A percentile compares a stretch with the other conserved stretches of the same genome.
These are phyloP conservation scores for Echinometra lucunter DNA, from an alignment of 53 echinoderm and acorn worm genomes.

Conservation along the genomic window DNA sequence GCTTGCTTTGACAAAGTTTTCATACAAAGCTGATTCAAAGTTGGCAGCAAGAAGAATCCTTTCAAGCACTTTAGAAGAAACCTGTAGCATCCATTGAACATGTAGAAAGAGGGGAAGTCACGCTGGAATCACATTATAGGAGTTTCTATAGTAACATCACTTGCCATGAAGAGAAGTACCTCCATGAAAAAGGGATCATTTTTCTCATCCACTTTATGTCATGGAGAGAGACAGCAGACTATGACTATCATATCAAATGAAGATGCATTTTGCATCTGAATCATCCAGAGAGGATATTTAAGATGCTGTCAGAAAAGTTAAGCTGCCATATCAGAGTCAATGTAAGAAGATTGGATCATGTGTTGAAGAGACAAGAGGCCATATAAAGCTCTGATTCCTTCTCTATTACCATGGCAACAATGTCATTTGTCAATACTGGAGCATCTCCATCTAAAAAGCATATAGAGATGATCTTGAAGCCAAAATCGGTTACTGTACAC, in stretches of 20 bases:
- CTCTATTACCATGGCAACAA: not conserved
- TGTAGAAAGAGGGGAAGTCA: not conserved
- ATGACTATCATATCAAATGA: not conserved
- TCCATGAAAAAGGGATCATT: not conserved
- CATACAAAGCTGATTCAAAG: not conserved
- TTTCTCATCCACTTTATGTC: not conserved
- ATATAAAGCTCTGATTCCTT: not conserved
- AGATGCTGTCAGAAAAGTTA: not conserved
- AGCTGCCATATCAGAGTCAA: not conserved
- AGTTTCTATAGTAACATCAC: constrained; percentile 31
- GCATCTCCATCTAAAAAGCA: not conserved
- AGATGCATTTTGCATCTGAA: not conserved
- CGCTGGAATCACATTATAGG: not conserved
- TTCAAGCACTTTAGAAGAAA: not conserved
- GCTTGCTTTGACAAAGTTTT: not conserved
- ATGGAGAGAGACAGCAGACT: not conserved
- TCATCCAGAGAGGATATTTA: not conserved
- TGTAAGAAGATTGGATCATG: not conserved
- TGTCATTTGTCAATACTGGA: not conserved
- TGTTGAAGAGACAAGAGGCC: constrained; percentile 3
- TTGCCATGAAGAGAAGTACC: not conserved
- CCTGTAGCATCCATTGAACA: not conserved
- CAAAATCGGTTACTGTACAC: not conserved
- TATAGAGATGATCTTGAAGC: not conserved
- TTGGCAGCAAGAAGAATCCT: not conserved